phyloP scores from a whole-genome alignment of 2,888 invertebrate species.

The Helleia helle region DNA sequence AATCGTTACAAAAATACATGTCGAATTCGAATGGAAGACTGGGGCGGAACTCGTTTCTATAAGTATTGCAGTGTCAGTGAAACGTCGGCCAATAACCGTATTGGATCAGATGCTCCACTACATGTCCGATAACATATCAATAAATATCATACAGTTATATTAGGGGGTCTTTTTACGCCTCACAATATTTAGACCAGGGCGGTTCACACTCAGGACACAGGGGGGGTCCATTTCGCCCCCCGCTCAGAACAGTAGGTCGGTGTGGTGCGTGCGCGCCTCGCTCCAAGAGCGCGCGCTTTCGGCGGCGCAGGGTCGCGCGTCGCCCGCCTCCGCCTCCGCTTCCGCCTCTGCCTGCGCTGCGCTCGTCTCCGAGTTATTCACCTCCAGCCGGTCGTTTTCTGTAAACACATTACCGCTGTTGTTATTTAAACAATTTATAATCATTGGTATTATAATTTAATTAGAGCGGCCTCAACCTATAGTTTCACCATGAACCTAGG shows the following conservation, averaged over 20 bases:
- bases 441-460: too few relatives aligned
- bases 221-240: too few relatives aligned
- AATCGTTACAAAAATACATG: conserved; percentile 16
- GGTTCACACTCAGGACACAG: too few relatives aligned
- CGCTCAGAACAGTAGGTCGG: conserved; percentile 56
- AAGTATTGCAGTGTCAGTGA: neutral
- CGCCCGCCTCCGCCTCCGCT: conserved; percentile 25
- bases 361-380: conserved; percentile 15
- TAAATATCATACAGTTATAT: too few relatives aligned
- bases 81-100: conserved; percentile 5
- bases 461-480: too few relatives aligned
- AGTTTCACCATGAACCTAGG: too few relatives aligned
- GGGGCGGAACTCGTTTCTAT: conserved; percentile 7
- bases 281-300: conserved; percentile 50
- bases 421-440: too few relatives aligned
- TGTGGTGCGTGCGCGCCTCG: conserved; percentile 47
- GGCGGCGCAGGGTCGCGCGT: conserved; percentile 44
- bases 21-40: conserved; percentile 5
- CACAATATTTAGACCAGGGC: too few relatives aligned
- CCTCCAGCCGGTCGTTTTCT: conserved; percentile 11
- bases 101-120: conserved; percentile 3
- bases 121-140: neutral
- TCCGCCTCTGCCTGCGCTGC: conserved; percentile 19
- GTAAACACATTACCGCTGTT: neutral
- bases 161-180: too few relatives aligned